A percentile compares a stretch with the other conserved stretches of the same genome.
phyloP scores from a whole-genome alignment of 2,113 vertebrate genomes.

The Nicator chloris region DNA sequence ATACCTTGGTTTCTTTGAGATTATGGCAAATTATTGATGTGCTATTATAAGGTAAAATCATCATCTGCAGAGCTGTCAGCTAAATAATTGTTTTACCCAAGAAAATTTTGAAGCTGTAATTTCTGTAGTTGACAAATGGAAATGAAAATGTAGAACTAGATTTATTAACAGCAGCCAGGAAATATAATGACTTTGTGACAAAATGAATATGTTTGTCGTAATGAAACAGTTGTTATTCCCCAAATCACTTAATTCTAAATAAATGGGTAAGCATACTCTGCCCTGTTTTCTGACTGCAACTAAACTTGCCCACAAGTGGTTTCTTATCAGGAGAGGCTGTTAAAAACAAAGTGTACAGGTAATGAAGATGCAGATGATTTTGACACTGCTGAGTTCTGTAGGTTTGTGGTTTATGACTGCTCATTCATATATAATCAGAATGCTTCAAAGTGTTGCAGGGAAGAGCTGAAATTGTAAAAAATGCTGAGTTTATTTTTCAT shows the following conservation, averaged over 20 bases:
- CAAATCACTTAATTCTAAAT: neutral
- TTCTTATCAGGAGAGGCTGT: neutral
- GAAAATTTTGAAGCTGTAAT: neutral
- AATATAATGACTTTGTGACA: neutral
- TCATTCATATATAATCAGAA: neutral
- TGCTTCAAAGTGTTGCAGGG: neutral
- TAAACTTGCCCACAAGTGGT: neutral
- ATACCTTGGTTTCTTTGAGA: neutral
- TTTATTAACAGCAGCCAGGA: neutral
- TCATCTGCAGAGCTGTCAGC: neutral
- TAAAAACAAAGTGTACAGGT: neutral
- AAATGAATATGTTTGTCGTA: neutral
- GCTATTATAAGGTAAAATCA: neutral
- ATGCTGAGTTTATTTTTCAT: neutral
- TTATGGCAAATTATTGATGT: neutral
- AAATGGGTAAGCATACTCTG: neutral
- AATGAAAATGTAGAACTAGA: neutral
- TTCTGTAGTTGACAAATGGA: neutral
- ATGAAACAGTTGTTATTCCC: neutral
- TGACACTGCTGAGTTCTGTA: neutral
- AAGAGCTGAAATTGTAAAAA: neutral
- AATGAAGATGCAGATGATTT: neutral
- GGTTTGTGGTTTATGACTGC: neutral
- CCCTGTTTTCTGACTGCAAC: neutral
- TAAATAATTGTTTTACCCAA: neutral